These are phyloP conservation scores for Pholis gunnellus DNA, from an alignment of 2,113 vertebrate genomes.

Conservation along the genomic window DNA sequence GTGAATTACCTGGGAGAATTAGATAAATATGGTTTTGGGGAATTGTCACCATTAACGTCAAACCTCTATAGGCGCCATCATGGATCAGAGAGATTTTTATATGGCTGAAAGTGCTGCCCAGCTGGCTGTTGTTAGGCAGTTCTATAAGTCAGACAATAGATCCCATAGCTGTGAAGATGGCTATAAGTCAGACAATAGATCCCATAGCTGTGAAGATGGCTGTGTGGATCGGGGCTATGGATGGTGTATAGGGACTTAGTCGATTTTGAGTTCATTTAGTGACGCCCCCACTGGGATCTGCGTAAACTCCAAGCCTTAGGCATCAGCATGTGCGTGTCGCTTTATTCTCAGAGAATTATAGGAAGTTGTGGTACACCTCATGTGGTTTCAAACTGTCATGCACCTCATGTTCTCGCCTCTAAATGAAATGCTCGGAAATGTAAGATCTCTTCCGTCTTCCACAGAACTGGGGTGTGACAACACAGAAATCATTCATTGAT, in stretches of 20 bases:
- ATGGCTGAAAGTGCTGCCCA: constrained; percentile 44
- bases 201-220: constrained; percentile 57
- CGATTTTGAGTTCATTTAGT: constrained; percentile 69
- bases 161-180: constrained; percentile 59
- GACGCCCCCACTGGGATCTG: constrained; percentile 60
- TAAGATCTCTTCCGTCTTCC: constrained; percentile 40
- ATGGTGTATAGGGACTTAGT: constrained; percentile 46
- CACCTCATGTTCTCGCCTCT: constrained; percentile 30
- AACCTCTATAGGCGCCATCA: constrained; percentile 50
- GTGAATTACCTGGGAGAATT: constrained; percentile 32
- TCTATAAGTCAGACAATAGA: constrained; percentile 42
- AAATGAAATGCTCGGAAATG: constrained; percentile 52
- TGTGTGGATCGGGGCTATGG: constrained; percentile 46
- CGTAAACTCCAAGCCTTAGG: constrained; percentile 63
- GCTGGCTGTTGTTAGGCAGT: constrained; percentile 58
- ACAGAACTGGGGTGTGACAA: constrained; percentile 46
- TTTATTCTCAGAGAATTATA: constrained; percentile 44
- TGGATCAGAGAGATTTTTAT: constrained; percentile 57
- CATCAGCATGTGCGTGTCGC: constrained; percentile 57
- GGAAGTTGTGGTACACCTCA: constrained; percentile 45
- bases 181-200: constrained; percentile 39
- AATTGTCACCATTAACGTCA: constrained; percentile 46
- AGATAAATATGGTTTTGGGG: constrained; percentile 48
- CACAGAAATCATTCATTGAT: constrained; percentile 63
- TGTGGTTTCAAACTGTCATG: constrained; percentile 49